Evolutionary conservation across 2,888 invertebrate genomes (phyloP).

Genomic region (Flexamia atlantica): DNA sequence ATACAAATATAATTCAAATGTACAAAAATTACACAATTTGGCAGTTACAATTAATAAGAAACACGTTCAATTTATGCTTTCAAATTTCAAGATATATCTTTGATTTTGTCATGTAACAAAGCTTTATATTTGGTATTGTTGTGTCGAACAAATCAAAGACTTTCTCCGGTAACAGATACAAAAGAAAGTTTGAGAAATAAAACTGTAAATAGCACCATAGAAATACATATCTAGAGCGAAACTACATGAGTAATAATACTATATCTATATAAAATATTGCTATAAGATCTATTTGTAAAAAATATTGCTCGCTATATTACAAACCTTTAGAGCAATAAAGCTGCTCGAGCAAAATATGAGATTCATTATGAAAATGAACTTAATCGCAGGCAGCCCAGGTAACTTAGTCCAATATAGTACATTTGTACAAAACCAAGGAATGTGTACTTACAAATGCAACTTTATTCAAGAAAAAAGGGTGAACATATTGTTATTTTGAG

Average conservation of each 20-base stretch:
- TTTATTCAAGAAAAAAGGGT: neutral
- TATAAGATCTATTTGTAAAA: slow-evolving; percentile 29
- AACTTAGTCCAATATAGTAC: slow-evolving; percentile 38
- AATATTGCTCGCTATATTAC: neutral
- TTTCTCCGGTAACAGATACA: slow-evolving; percentile 16
- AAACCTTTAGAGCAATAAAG: too few relatives aligned
- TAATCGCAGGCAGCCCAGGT: slow-evolving; percentile 22
- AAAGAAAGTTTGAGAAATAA: slow-evolving; percentile 5
- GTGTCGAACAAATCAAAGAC: slow-evolving; percentile 2
- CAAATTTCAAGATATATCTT: neutral
- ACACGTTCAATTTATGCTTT: slow-evolving; percentile 30
- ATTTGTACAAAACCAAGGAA: slow-evolving; percentile 34
- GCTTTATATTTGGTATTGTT: neutral
- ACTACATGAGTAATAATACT: slow-evolving; percentile 18
- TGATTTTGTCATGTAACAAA: slow-evolving; percentile 9
- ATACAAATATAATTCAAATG: slow-evolving; percentile 34
- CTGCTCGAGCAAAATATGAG: neutral
- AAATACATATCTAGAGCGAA: slow-evolving; percentile 10
- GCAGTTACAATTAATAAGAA: slow-evolving; percentile 53
- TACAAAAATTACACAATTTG: slow-evolving; percentile 53
- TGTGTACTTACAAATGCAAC: slow-evolving; percentile 32
- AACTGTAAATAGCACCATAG: slow-evolving; percentile 41
- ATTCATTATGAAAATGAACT: slow-evolving; percentile 30
- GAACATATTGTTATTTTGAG: too few relatives aligned
- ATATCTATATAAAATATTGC: slow-evolving; percentile 42